Conservation (phyloP, 2,797 vertebrate species). For the Avahi laniger region DNA sequence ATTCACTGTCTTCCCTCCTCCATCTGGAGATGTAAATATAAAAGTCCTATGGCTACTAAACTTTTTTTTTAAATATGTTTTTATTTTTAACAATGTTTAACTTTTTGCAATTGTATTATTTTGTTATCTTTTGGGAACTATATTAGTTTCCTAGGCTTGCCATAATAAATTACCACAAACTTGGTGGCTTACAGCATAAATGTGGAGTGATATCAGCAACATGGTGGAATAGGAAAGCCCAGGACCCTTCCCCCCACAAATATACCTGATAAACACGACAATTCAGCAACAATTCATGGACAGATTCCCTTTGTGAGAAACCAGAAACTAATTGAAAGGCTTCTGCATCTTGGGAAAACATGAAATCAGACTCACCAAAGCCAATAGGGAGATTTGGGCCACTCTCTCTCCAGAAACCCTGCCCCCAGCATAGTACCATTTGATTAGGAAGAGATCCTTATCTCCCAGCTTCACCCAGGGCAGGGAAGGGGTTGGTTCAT, state of each 20-base stretch:
- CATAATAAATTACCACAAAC: neutral
- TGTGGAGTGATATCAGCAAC: neutral
- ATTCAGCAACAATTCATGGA: neutral
- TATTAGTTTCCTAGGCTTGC: neutral
- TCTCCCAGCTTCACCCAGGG: neutral
- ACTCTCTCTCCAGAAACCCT: neutral
- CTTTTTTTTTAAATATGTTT: neutral
- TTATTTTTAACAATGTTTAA: neutral
- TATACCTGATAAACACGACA: neutral
- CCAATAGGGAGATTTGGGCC: neutral
- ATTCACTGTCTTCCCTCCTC: rapidly evolving
- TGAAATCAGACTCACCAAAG: neutral
- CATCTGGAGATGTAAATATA: neutral
- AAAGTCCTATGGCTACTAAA: neutral
- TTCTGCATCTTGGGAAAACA: neutral
- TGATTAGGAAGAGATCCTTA: neutral
- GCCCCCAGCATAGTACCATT: neutral
- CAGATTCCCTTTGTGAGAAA: neutral
- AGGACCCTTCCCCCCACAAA: neutral
- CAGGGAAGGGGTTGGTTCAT: neutral
- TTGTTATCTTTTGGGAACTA: neutral
- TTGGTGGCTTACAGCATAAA: neutral
- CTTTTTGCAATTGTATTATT: neutral
- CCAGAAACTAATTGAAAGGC: neutral
- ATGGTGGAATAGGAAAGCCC: neutral